Base-by-base conservation (phyloP, 1,140 invertebrate species). In the Bombus turneri region DNA sequence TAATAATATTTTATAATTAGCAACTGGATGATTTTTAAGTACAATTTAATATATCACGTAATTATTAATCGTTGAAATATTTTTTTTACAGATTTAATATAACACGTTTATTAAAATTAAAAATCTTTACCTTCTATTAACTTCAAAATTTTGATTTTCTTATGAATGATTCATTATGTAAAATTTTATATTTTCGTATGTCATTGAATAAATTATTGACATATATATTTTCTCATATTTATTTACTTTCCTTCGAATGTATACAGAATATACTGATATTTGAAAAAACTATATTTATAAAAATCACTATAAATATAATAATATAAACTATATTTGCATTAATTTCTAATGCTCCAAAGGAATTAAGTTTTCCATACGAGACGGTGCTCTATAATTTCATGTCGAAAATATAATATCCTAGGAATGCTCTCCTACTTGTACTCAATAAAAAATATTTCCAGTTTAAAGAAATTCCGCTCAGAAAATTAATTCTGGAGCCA, bases 261-360 rank as follows among this genome's bases (percentile, higher is more conserved):
- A 78, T 53, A 83, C 75, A 75, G 41, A 66, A 74, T 75, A 83
- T 39, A 18, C 73, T 66, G 41, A 75, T 73, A 31, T 31, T 39
- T 80, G 25, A 9, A 86, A 86, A 90, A 88, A 78, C 72, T 74
- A 79, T 69, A 37, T 78, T 73, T 86, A 81, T 89, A 86, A 86
- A 90, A 81, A 53, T 78, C 22, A 43, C 64, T 80, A 31, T 83
- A 74, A 86, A 59, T 86, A 64, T 31, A 57, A 81, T 28, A 68
- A 39, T 73, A 62, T n/a, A 31, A 4, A 39, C 73, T 18, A n/a
- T 13, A 72, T 81, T 82, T 69, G 41, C 22, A 37, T 57, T 15
- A 28, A 69, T 57, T n/a, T 28, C 25, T 69, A 18, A 22, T 37
- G 47, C 37, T 83, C 37, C 37, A 34, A 47, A 59, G 8, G 53